Evolutionary conservation across 2,888 invertebrate species (phyloP), one percentile per base, ranked within the genome.

Genomic region (Spatulosminthurus flaviceps): DNA sequence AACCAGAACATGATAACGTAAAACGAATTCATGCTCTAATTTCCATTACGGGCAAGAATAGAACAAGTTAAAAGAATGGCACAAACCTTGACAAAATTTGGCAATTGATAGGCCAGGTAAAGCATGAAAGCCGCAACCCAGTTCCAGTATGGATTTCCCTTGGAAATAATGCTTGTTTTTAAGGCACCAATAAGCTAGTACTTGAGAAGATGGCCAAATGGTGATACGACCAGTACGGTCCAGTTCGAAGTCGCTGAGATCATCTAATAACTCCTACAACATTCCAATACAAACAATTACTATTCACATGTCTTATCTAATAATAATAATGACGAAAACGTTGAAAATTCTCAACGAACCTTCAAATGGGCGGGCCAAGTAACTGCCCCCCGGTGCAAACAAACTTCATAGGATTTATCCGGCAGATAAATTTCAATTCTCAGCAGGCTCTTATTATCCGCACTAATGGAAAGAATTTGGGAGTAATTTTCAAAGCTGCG

Each of bases 401-500:
- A 69, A 69, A 69, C 21, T 34, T 69, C 9, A 28, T 69, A 69
- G 5, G 7, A 29, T n/a, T 69, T 28, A 26, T 69, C 69, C 13
- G 28, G 29, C 2, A 69, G 21, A 19, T 69, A 69, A 29, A 69
- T 26, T 5, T 69, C 69, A 29, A 69, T 26, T 69, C 34, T 69
- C 2, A 69, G 69, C 69, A 69, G 34, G n/a, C 13, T 29, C 26
- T 69, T 70, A 9, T 61, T 28, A 16, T 82, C 81, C 19, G 34
- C 43, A 13, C 72, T 80, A 77, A 81, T 81, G 26, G 22, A 29
- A 29, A 82, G 75, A 11, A 82, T 70, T 26, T 80, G 80, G 0
- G 80, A 34, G 26, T 80, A 82, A n/a, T 80, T 77, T 70, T 82
- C 81, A 69, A 82, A 82, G 19, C 78, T 74, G 19, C 82, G 51